Evolutionary conservation across 1,140 invertebrate species (phyloP).

Genomic region (Limonius californicus): DNA sequence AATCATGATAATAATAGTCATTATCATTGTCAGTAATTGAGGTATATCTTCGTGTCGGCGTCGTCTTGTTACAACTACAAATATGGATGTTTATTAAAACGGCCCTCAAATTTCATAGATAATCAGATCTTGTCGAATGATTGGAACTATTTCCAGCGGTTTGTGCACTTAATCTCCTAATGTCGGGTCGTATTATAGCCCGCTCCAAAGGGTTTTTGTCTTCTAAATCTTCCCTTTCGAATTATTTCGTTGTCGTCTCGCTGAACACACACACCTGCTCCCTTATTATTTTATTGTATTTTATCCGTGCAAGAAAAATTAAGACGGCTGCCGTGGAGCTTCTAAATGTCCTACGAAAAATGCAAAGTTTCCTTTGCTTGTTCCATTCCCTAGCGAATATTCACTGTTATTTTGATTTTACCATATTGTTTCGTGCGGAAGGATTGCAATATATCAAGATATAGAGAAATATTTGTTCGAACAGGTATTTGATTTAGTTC

Average conservation of each 20-base stretch:
- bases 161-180: slow-evolving; percentile 5
- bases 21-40: background rate
- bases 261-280: background rate
- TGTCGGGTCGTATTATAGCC: slow-evolving; percentile 8
- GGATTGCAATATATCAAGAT: background rate
- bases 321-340: no score
- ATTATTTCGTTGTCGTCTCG: slow-evolving; percentile 9
- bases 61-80: background rate
- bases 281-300: background rate
- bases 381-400: background rate
- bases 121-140: background rate
- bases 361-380: background rate
- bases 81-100: background rate
- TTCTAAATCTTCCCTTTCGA: slow-evolving; percentile 12
- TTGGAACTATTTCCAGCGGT: background rate
- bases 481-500: slow-evolving; percentile 4
- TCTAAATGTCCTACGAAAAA: no score
- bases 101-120: background rate
- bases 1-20: background rate
- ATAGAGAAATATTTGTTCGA: slow-evolving; percentile 10
- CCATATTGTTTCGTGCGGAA: background rate
- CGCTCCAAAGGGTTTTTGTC: slow-evolving; percentile 6
- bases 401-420: background rate
- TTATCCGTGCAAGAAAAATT: slow-evolving; percentile 5
- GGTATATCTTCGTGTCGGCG: background rate